Conservation (phyloP, 2,113 vertebrate genomes). For the Neomonachus schauinslandi region DNA sequence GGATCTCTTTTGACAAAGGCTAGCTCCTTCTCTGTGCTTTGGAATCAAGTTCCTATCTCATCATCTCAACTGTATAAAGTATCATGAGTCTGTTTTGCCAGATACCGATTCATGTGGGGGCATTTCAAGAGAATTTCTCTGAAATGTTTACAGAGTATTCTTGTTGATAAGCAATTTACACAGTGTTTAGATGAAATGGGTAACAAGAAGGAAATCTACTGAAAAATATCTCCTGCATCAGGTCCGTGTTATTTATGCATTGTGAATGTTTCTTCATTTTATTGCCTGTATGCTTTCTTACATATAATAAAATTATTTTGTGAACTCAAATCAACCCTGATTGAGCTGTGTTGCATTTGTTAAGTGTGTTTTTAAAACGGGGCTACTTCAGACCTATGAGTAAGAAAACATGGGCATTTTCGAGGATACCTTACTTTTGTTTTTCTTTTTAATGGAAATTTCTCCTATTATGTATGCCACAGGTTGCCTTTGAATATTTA, state of each 20-base stretch:
- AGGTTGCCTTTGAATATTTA: neutral
- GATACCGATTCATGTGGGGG: slow-evolving; percentile 63
- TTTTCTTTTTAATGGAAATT: neutral
- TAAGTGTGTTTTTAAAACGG: neutral
- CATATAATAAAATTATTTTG: slow-evolving; percentile 91
- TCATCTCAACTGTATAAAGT: slow-evolving; percentile 70
- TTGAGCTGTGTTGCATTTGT: slow-evolving; percentile 78
- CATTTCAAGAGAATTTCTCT: slow-evolving; percentile 64
- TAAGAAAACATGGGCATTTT: neutral
- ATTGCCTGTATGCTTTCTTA: slow-evolving; percentile 90
- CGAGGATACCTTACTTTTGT: neutral
- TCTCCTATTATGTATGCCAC: neutral
- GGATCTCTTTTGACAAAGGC: slow-evolving; percentile 63
- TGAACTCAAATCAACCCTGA: slow-evolving; percentile 84
- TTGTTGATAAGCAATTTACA: slow-evolving; percentile 37
- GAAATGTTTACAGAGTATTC: slow-evolving; percentile 72
- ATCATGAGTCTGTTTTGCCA: slow-evolving; percentile 43
- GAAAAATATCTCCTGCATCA: slow-evolving; percentile 81
- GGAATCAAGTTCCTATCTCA: slow-evolving; percentile 46
- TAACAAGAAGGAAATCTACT: slow-evolving; percentile 57
- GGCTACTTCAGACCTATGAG: neutral
- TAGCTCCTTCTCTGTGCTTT: slow-evolving; percentile 67
- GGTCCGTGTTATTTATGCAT: slow-evolving; percentile 86
- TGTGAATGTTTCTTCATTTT: slow-evolving; percentile 88
- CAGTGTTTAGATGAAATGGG: neutral